A percentile compares a stretch with the other conserved stretches of the same genome.
These are phyloP conservation scores for Lysiphlebus fabarum DNA, from an alignment of 1,140 invertebrate genomes.

Conservation along the genomic window DNA sequence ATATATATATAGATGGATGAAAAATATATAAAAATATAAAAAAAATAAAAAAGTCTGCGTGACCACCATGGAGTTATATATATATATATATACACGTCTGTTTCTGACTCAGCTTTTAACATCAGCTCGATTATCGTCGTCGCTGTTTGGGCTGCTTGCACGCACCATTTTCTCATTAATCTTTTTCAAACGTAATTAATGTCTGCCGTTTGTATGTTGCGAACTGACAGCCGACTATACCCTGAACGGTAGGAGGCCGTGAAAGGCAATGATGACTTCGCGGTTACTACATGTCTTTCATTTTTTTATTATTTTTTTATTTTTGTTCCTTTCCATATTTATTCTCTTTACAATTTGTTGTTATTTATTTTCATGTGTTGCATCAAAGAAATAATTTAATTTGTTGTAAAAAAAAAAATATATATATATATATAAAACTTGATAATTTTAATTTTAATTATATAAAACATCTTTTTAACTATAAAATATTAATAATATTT, in stretches of 20 bases:
- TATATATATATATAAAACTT: too few species aligned
- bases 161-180: constrained; percentile 38
- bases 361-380: background rate
- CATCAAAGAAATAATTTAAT: background rate
- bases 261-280: constrained; percentile 28
- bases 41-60: constrained; percentile 12
- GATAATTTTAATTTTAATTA: too few species aligned
- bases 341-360: background rate
- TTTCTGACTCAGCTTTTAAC: constrained; percentile 30
- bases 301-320: background rate
- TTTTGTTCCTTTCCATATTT: constrained; percentile 2
- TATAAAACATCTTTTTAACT: background rate
- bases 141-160: constrained; percentile 17
- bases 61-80: background rate
- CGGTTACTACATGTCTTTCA: constrained; percentile 12
- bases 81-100: background rate
- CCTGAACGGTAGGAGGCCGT: constrained; percentile 29
- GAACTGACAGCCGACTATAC: constrained; percentile 28
- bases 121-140: constrained; percentile 27
- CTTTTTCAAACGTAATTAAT: constrained; percentile 42
- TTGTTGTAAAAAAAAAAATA: too few species aligned
- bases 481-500: too few species aligned
- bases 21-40: too few species aligned
- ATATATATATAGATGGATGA: too few species aligned
- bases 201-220: constrained; percentile 29